A percentile compares a stretch with the other conserved stretches of the same genome.
phyloP scores from a whole-genome alignment of 1,140 invertebrate species.

The Mesaphorura yosii region DNA sequence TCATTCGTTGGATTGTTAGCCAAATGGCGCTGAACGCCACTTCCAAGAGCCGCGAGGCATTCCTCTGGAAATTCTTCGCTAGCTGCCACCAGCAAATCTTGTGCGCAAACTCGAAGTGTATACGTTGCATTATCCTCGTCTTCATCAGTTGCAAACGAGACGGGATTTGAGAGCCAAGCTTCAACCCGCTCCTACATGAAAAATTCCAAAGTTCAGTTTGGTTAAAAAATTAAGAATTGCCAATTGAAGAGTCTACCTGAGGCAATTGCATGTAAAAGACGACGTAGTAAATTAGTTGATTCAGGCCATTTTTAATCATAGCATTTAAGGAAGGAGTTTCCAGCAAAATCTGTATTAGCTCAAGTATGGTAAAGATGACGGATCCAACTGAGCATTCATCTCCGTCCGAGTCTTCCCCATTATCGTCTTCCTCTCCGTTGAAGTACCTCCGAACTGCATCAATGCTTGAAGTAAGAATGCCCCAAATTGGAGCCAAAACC shows the following conservation, averaged over 20 bases:
- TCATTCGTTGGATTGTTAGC: constrained; percentile 42
- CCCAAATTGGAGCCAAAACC: constrained; percentile 60
- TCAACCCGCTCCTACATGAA: constrained; percentile 36
- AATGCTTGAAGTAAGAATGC: constrained; percentile 54
- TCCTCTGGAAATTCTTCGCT: constrained; percentile 51
- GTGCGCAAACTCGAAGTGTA: constrained; percentile 61
- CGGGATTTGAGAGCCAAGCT: constrained; percentile 55
- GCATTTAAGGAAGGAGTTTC: constrained; percentile 9
- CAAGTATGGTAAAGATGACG: constrained; percentile 62
- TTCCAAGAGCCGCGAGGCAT: constrained; percentile 47
- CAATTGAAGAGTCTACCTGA: constrained; percentile 48
- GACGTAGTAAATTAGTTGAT: constrained; percentile 61
- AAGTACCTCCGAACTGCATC: constrained; percentile 50
- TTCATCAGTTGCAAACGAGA: constrained; percentile 67
- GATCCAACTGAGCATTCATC: constrained; percentile 51
- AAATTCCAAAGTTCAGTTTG: not conserved
- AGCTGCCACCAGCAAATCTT: constrained; percentile 49
- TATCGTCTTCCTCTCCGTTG: constrained; percentile 44
- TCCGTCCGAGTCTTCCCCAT: constrained; percentile 46
- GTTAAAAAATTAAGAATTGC: constrained; percentile 1
- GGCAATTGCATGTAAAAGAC: constrained; percentile 67
- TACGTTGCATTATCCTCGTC: constrained; percentile 56
- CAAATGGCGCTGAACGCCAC: constrained; percentile 49
- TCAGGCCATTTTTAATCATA: constrained; percentile 51
- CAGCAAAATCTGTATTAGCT: constrained; percentile 42